Base-by-base conservation (phyloP, 2,113 vertebrate species). In the Mohoua ochrocephala region DNA sequence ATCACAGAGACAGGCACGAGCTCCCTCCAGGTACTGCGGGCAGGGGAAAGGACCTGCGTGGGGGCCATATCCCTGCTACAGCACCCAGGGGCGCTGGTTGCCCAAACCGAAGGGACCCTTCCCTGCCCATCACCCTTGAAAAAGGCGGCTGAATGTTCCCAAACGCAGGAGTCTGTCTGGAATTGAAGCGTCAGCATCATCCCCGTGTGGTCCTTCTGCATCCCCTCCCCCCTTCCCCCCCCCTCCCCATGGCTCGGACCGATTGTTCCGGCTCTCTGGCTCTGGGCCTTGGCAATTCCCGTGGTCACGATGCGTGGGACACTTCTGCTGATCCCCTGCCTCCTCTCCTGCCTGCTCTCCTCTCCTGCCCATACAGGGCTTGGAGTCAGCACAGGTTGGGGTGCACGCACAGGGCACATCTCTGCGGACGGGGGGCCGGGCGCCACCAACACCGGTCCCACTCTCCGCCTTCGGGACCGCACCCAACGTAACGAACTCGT, bases 401-500 rank as follows among this genome's bases (percentile, higher is more conserved):
- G 18, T 7, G 24, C 65, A 13, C 1, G 5, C 35, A 4, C 44
- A 6, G 2, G 31, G 6, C 37, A 6, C 41, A 18, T 15, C 44
- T 11, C 74, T 37, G 50, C 0, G 3, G n/a, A 3, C 23, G 26
- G 39, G 33, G 31, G 22, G 3, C 26, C 3, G 1, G 4, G 47
- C 2, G 2, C 15, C 45, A 24, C 81, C 64, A 5, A n/a, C 47
- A 14, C 37, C 28, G 4, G 18, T 10, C 59, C 45, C 21, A 0
- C 49, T 44, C 41, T 56, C 15, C 59, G 13, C 17, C 19, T 13
- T 28, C 65, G 20, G 79, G 47, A 14, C 52, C 20, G 70, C 35
- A 18, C 44, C 35, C 68, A 3, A 0, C 0, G 14, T 0, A 6
- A 5, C 0, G 53, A 74, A 60, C 56, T 61, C 10, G 3, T 1